Base-by-base conservation (phyloP, 2,888 invertebrate genomes). In the Heteropelma amictum region DNA sequence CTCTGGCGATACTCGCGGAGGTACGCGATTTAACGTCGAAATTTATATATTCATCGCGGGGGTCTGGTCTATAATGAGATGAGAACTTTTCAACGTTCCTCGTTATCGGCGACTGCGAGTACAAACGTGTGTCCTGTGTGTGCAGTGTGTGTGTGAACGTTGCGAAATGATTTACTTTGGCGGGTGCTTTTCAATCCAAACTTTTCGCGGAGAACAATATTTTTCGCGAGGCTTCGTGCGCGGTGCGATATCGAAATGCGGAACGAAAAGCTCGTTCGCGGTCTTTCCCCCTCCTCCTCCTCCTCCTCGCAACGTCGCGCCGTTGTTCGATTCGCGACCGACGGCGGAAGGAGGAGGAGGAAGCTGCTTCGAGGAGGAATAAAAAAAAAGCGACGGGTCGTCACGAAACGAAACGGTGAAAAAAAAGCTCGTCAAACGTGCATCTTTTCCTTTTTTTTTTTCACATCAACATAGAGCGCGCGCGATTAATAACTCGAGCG, bases 321-420 rank as follows among this genome's bases (percentile, higher is more conserved):
- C n/a, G n/a, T n/a, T n/a, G n/a, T n/a, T n/a, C n/a, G n/a, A n/a
- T n/a, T n/a, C n/a, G n/a, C n/a, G n/a, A n/a, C n/a, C n/a, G n/a
- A n/a, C n/a, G n/a, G n/a, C n/a, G n/a, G n/a, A n/a, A n/a, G n/a
- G n/a, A n/a, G n/a, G n/a, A n/a, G n/a, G n/a, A n/a, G 33, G 14
- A 49, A 26, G 30, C 10, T n/a, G 26, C 40, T 67, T 69, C 8
- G 72, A 45, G 60, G 51, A 40, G 23, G 53, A 45, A 61, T 47
- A 38, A 38, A 40, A 64, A 51, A 54, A n/a, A n/a, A n/a, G 60
- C 38, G 60, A 60, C 54, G 40, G 64, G 54, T 72, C 72, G 61
- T 75, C 73, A 72, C 72, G 74, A 75, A 77, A 28, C 53, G 38
- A 77, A 82, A 80, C 82, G 82, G 81, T 79, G 82, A 83, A 77